phyloP scores from a whole-genome alignment of 1,140 invertebrate species.

The Nasonia longicornis region DNA sequence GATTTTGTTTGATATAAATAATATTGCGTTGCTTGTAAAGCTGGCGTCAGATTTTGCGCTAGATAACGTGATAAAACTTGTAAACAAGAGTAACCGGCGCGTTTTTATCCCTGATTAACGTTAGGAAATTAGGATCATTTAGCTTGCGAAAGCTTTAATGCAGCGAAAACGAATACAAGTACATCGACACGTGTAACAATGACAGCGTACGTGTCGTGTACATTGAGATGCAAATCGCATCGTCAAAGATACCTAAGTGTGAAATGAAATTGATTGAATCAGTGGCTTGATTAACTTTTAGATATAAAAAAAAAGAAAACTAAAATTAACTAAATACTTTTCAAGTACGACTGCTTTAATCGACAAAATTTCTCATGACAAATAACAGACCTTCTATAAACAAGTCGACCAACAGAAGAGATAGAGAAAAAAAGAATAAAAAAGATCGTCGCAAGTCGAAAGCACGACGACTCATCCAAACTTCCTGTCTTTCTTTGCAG shows the following conservation, averaged over 20 bases:
- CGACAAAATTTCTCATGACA: background rate
- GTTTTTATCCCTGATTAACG: background rate
- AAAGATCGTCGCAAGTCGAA: conserved; percentile 13
- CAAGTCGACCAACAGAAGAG: background rate
- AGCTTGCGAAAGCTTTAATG: background rate
- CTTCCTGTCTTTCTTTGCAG: conserved; percentile 67
- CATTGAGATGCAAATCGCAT: background rate
- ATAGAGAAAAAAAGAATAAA: conserved; percentile 15
- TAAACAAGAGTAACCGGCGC: background rate
- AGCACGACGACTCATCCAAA: conserved; percentile 55
- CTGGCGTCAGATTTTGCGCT: conserved; percentile 37
- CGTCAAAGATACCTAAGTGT: background rate
- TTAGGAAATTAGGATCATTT: background rate
- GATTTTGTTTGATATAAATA: background rate
- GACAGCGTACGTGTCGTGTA: background rate
- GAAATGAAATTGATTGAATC: background rate
- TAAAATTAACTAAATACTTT: background rate
- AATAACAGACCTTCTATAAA: background rate
- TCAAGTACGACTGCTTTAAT: background rate
- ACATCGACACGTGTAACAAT: conserved; percentile 19
- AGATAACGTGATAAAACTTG: background rate
- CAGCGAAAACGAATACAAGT: background rate
- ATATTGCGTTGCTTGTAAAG: background rate
- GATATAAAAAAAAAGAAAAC: background rate
- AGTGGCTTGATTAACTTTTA: background rate